These are phyloP conservation scores for Phenganax subtilis DNA, from an alignment of 92 coral and sea anemone species.

Conservation along the genomic window DNA sequence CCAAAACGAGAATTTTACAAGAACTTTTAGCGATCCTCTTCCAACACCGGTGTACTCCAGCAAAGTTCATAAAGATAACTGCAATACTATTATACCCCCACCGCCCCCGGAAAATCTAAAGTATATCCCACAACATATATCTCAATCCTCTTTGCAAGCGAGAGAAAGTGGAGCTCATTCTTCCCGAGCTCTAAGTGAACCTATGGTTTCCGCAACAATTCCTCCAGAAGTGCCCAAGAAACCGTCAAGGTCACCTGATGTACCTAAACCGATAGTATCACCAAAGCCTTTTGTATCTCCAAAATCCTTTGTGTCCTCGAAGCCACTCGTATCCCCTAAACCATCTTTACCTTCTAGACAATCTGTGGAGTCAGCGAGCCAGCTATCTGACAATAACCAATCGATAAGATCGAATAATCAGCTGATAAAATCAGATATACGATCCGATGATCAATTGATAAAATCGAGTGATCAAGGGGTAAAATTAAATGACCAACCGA, in stretches of 20 bases:
- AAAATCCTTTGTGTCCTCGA: constrained; percentile 20
- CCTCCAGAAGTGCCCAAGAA: neutral
- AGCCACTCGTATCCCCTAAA: constrained; percentile 25
- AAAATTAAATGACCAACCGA: no score
- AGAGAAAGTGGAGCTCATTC: neutral
- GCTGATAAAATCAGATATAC: no score
- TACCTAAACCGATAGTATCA: neutral
- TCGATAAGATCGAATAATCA: neutral
- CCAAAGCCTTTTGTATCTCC: constrained; percentile 2
- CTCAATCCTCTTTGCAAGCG: neutral
- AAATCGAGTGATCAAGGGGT: no score
- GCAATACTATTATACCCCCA: neutral
- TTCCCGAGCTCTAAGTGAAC: neutral
- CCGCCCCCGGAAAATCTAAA: constrained; percentile 17
- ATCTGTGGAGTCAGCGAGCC: neutral
- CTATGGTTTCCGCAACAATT: neutral
- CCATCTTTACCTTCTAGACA: neutral
- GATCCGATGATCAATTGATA: no score
- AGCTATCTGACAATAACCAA: neutral
- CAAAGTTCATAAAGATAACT: neutral
- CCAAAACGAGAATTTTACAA: neutral
- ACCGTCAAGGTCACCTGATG: neutral
- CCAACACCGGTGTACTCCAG: neutral
- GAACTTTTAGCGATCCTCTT: constrained; percentile 2
- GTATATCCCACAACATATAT: neutral